Conservation (phyloP, 2,888 invertebrate genomes). For the Drosophila affinis region DNA sequence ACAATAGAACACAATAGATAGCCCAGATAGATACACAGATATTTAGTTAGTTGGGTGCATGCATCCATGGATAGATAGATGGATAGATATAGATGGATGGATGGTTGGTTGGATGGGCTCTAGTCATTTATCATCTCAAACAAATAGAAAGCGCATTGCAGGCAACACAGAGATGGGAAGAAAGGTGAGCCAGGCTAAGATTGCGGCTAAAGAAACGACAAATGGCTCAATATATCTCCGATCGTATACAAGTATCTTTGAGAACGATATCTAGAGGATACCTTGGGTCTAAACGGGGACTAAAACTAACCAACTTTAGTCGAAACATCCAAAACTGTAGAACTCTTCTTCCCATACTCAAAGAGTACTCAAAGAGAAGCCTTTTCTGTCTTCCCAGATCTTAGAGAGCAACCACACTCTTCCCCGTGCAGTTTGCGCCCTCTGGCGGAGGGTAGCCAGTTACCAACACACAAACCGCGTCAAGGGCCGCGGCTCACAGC, state of each 20-base stretch:
- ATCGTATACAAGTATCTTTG: neutral
- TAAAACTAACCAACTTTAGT: no score
- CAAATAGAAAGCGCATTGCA: conserved; percentile 43
- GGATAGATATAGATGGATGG: conserved; percentile 26
- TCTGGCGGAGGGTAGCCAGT: no score
- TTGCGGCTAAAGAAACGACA: neutral
- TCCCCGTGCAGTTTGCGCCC: no score
- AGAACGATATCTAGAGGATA: neutral
- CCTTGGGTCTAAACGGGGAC: no score
- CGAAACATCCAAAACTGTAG: no score
- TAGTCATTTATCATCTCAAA: conserved; percentile 33
- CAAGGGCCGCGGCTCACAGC: no score
- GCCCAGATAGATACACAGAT: conserved; percentile 49
- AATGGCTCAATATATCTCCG: neutral
- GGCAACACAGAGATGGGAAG: conserved; percentile 4
- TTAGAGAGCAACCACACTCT: no score
- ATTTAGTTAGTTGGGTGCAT: conserved; percentile 48
- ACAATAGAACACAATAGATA: conserved; percentile 39
- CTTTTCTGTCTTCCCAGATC: no score
- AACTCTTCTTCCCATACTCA: no score
- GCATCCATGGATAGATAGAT: conserved; percentile 18
- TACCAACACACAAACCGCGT: no score
- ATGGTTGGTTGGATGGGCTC: conserved; percentile 2
- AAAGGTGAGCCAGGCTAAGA: conserved; percentile 14
- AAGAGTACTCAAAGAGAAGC: no score